A percentile compares a stretch with the other conserved stretches of the same genome.
Evolutionary conservation across 2,797 vertebrate species (phyloP).

Genomic region (Poecilia picta): DNA sequence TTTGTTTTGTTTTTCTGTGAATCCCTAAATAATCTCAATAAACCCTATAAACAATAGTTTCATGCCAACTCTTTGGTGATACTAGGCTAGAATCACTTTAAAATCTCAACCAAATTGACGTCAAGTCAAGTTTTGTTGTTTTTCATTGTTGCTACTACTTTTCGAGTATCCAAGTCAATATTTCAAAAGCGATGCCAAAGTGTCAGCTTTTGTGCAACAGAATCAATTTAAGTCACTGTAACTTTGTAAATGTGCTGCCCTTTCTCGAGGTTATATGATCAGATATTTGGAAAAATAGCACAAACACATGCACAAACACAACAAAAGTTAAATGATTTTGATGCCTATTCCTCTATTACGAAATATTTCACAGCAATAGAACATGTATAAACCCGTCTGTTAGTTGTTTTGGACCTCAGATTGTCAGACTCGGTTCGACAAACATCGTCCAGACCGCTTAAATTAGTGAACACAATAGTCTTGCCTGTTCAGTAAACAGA

Average conservation of each 20-base stretch:
- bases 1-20: not conserved
- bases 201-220: not conserved
- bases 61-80: not conserved
- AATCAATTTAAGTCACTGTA: not conserved
- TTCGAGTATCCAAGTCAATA: conserved; percentile 14
- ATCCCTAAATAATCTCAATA: not conserved
- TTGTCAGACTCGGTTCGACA: not conserved
- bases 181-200: conserved; percentile 12
- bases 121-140: not conserved
- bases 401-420: not conserved
- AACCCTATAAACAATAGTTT: not conserved
- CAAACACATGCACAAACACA: not conserved
- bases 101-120: not conserved
- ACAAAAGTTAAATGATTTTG: not conserved
- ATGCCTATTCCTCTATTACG: too few species aligned
- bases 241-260: not conserved
- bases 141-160: conserved; percentile 16
- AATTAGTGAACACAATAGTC: not conserved
- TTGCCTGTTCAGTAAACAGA: conserved; percentile 6
- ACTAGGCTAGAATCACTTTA: not conserved
- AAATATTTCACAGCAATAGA: not conserved
- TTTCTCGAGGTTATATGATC: not conserved
- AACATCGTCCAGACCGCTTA: not conserved
- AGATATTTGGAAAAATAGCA: not conserved
- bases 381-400: not conserved